Evolutionary conservation across 2,888 invertebrate genomes (phyloP), one percentile per base, ranked within the genome.

Genomic region (Sclerodermus sp.): DNA sequence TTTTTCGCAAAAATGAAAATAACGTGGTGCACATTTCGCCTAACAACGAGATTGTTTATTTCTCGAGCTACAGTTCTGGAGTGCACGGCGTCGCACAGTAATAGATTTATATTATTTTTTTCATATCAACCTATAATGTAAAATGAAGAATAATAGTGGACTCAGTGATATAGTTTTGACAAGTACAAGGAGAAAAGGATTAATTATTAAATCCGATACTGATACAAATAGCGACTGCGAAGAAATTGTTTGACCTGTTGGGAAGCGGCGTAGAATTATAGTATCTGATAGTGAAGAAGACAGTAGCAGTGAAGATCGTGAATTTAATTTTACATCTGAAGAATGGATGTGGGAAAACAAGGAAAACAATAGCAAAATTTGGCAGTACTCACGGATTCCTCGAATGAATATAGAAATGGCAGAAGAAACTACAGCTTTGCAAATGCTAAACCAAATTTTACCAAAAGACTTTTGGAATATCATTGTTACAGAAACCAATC

Each of bases 391-490:
- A 46, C 39, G 46, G 40, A 14, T 40, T 46, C 46, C 46, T 40
- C 40, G 46, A 40, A 46, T 40, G 14, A 40, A 46, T 17, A 46
- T 40, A 46, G 31, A 40, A 40, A 42, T 48, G 45, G 52, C 18
- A 34, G 30, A 13, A 45, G 45, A n/a, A 38, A 52, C 3, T 34
- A 17, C 1, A 52, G 36, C 42, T 12, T 43, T 52, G 10, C 15
- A 45, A 13, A 38, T 34, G 34, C 39, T 52, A 18, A 30, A 52
- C 48, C 12, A 39, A 39, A 47, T 54, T 18, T 54, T 51, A 34
- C 17, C 45, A 46, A 47, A 15, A 44, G 43, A 46, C 17, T 55
- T 55, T 47, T 55, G 50, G 49, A 49, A 50, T 47, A 55, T 48
- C 47, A 45, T 53, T 34, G 47, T 53, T 6, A 44, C 34, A 39